Evolutionary conservation across 2,888 invertebrate species (phyloP).

Genomic region (Himalopsyche japonica): DNA sequence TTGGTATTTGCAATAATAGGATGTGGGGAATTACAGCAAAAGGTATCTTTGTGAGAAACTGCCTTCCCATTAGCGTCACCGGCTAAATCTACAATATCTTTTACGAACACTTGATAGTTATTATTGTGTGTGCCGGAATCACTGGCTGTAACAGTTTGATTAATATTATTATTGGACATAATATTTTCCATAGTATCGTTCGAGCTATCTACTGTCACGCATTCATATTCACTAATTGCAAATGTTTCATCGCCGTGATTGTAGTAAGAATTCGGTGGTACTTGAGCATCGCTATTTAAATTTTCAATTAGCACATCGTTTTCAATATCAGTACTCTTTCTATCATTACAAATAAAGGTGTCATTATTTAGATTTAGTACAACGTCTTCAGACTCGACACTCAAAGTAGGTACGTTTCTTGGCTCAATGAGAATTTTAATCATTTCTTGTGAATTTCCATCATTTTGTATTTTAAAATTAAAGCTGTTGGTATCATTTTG

Average conservation of each 20-base stretch:
- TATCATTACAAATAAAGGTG: not conserved
- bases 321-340: not conserved
- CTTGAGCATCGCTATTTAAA: not conserved
- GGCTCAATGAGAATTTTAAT: not conserved
- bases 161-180: not conserved
- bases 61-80: not conserved
- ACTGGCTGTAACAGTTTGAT: not conserved
- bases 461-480: not conserved
- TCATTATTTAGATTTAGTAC: constrained; percentile 43
- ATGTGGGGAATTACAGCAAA: not conserved
- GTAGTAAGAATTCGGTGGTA: not conserved
- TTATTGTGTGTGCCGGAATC: not conserved
- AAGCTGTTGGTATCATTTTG: not conserved
- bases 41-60: not conserved
- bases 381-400: not conserved
- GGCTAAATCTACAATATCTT: constrained; percentile 25
- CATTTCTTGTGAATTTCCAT: not conserved
- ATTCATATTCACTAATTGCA: not conserved
- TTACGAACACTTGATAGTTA: constrained; percentile 19
- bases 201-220: not conserved
- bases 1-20: not conserved
- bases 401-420: not conserved
- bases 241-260: not conserved
- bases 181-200: not conserved
- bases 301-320: not conserved